phyloP scores from a whole-genome alignment of 2,113 vertebrate genomes.

The Chunga burmeisteri region DNA sequence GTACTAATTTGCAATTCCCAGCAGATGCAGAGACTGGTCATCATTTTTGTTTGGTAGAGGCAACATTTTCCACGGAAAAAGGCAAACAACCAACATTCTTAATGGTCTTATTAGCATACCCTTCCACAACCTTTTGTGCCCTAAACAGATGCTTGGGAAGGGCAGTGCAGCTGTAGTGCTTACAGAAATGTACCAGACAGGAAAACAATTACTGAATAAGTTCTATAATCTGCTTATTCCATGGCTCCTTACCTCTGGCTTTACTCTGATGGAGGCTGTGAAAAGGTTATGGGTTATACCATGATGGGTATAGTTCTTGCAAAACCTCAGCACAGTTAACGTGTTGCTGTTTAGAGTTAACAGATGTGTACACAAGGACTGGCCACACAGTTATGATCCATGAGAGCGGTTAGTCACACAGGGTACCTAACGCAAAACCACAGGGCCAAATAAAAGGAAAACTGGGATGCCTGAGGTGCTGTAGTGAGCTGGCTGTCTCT shows the following conservation, averaged over 20 bases:
- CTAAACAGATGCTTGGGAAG: slow-evolving; percentile 13
- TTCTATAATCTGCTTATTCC: neutral
- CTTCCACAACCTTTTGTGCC: neutral
- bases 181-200: neutral
- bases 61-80: slow-evolving; percentile 39
- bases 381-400: neutral
- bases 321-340: neutral
- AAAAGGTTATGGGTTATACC: neutral
- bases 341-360: neutral
- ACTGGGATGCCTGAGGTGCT: neutral
- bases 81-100: slow-evolving; percentile 23
- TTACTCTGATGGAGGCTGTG: neutral
- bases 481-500: neutral
- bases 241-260: neutral
- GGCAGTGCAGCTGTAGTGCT: neutral
- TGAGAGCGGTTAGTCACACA: neutral
- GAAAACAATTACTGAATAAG: neutral
- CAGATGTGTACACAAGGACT: neutral
- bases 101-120: neutral
- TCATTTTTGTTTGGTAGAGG: slow-evolving; percentile 19
- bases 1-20: slow-evolving; percentile 31
- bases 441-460: neutral
- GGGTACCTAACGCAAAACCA: neutral
- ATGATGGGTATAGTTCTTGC: neutral
- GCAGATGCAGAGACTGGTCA: slow-evolving; percentile 40